These are phyloP conservation scores for Lasioglossum albipes DNA, from an alignment of 1,140 invertebrate genomes.

Conservation along the genomic window DNA sequence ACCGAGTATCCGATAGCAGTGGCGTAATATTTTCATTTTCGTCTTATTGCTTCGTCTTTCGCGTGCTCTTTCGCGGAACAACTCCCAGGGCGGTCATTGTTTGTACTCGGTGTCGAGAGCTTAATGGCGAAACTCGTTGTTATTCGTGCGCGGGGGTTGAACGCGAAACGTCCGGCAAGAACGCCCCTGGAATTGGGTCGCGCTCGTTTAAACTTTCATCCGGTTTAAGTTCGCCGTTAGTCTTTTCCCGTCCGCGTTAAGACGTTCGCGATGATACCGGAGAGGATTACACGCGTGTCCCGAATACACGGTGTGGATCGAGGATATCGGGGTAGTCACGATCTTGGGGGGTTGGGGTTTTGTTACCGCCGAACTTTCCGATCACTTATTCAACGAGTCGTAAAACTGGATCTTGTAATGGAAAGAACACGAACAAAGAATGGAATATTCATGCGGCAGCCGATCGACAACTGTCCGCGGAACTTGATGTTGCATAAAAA, in stretches of 20 bases:
- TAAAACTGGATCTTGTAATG: no score
- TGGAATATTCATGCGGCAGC: no score
- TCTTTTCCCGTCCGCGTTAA: slow-evolving; percentile 41
- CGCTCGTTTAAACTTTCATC: slow-evolving; percentile 48
- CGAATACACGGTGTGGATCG: background rate
- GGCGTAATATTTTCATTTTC: background rate
- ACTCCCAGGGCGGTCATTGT: slow-evolving; percentile 42
- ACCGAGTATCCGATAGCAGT: no score
- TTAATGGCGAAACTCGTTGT: slow-evolving; percentile 54
- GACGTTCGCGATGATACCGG: slow-evolving; percentile 16
- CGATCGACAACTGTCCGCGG: no score
- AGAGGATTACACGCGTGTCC: slow-evolving; percentile 22
- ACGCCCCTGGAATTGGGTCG: slow-evolving; percentile 46
- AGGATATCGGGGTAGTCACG: no score
- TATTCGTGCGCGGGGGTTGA: slow-evolving; percentile 46
- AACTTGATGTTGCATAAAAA: no score
- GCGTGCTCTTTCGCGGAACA: background rate
- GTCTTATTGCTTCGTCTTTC: slow-evolving; percentile 22
- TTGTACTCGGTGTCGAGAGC: slow-evolving; percentile 28
- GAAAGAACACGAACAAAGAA: no score
- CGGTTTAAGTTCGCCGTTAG: slow-evolving; percentile 48
- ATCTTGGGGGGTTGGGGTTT: background rate
- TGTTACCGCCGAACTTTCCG: background rate
- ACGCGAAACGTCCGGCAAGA: slow-evolving; percentile 26
- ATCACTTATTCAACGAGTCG: background rate